phyloP scores from a whole-genome alignment of 2,113 vertebrate genomes.

The Cricetomys ansorgei region DNA sequence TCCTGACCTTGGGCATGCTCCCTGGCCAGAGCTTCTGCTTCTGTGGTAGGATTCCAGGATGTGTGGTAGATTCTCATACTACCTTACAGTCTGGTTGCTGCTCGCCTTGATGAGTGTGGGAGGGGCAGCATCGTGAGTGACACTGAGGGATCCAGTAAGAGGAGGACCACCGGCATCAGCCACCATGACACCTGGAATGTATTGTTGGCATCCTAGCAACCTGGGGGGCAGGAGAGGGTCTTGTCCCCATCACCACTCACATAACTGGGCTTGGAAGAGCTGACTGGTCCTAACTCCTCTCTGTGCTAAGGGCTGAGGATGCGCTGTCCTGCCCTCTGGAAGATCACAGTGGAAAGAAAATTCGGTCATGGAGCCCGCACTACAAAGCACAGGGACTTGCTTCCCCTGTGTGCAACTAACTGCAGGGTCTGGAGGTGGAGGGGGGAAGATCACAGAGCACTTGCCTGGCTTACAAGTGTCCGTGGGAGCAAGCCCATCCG shows the following conservation, averaged over 20 bases:
- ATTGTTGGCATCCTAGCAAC: background rate
- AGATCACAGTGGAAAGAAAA: background rate
- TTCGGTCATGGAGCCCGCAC: background rate
- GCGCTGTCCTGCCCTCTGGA: background rate
- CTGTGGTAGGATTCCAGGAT: too few species aligned
- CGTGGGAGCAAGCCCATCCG: background rate
- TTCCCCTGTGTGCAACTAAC: too few species aligned
- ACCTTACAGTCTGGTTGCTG: too few species aligned
- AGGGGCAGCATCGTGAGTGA: background rate
- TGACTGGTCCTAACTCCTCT: background rate
- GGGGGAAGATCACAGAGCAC: background rate
- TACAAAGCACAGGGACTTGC: background rate
- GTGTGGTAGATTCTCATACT: too few species aligned
- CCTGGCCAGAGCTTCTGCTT: too few species aligned
- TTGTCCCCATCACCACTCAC: too few species aligned
- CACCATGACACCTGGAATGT: background rate
- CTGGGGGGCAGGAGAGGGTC: too few species aligned
- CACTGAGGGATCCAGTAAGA: background rate
- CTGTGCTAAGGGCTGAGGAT: background rate
- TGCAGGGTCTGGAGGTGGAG: background rate
- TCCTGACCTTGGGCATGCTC: too few species aligned
- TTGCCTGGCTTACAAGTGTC: background rate
- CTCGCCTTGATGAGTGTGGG: accelerated
- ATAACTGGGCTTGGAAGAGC: background rate
- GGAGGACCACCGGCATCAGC: background rate